Evolutionary conservation across 1,140 invertebrate genomes (phyloP).

Genomic region (Nebria ingens): DNA sequence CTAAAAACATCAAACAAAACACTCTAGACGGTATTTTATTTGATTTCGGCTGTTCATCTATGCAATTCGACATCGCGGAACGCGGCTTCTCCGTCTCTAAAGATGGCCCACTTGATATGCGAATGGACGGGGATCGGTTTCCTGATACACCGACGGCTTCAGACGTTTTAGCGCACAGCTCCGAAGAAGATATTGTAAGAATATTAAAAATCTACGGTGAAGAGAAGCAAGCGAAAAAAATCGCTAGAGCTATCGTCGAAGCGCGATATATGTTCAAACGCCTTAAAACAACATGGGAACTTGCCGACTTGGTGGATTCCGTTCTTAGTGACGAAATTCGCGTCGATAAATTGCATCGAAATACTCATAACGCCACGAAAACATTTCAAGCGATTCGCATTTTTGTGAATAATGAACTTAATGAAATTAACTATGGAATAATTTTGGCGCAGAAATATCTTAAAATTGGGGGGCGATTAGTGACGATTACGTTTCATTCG

Average conservation of each 20-base stretch:
- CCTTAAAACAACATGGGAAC: conserved; percentile 72
- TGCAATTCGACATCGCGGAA: conserved; percentile 76
- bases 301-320: conserved; percentile 66
- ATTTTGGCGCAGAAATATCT: conserved; percentile 67
- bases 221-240: conserved; percentile 77
- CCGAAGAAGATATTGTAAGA: conserved; percentile 65
- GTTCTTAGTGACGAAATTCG: conserved; percentile 42
- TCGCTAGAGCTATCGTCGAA: conserved; percentile 81
- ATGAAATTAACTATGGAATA: conserved; percentile 88
- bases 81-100: conserved; percentile 79
- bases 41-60: conserved; percentile 92
- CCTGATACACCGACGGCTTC: conserved; percentile 65
- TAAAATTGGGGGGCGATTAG: conserved; percentile 62
- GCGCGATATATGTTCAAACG: conserved; percentile 70
- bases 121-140: conserved; percentile 76
- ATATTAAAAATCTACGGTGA: conserved; percentile 88
- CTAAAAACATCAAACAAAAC: conserved; percentile 44
- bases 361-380: conserved; percentile 78
- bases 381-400: conserved; percentile 91
- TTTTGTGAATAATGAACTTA: conserved; percentile 95
- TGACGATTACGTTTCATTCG: conserved; percentile 84
- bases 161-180: conserved; percentile 70
- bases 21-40: conserved; percentile 81
- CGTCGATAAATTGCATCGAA: conserved; percentile 62
- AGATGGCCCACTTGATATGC: conserved; percentile 88